Evolutionary conservation across 53 echinoderm and acorn worm genomes (phyloP).

Genomic region (Stichopus horrens): DNA sequence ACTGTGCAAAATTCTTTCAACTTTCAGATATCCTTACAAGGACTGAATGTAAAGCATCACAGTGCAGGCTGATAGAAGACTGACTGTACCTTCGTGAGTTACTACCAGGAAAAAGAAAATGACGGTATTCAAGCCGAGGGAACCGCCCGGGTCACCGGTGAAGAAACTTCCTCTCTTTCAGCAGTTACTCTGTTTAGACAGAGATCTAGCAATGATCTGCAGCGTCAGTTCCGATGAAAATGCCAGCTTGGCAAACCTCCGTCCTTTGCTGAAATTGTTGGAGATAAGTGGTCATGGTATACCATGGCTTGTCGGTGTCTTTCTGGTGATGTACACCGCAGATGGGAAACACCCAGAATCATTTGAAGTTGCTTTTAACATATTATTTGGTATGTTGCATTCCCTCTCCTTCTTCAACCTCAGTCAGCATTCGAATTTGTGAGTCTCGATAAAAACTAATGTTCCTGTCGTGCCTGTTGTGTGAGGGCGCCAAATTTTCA

Average conservation of each 20-base stretch:
- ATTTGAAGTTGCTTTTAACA: slow-evolving; percentile 60
- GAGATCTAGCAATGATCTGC: slow-evolving; percentile 44
- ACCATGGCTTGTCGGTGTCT: slow-evolving; percentile 66
- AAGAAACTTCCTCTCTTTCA: slow-evolving; percentile 2
- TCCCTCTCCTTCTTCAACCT: too few relatives aligned
- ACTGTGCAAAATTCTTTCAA: too few relatives aligned
- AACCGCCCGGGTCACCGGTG: slow-evolving; percentile 9
- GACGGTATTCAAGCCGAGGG: background rate
- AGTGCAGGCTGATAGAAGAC: too few relatives aligned
- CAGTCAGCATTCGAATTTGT: too few relatives aligned
- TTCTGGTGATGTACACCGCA: slow-evolving; percentile 50
- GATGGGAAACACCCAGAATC: slow-evolving; percentile 37
- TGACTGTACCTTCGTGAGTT: too few relatives aligned
- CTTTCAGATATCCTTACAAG: too few relatives aligned
- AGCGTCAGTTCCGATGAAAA: slow-evolving; percentile 59
- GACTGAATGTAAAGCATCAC: too few relatives aligned
- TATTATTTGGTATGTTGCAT: slow-evolving; percentile 68
- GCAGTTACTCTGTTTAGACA: slow-evolving; percentile 47
- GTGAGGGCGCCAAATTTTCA: too few relatives aligned
- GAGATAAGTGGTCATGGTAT: slow-evolving; percentile 91
- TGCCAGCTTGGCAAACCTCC: slow-evolving; percentile 46
- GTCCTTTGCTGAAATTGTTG: slow-evolving; percentile 63
- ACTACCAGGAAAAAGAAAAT: background rate
- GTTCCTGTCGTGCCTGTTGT: too few relatives aligned
- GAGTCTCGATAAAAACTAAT: too few relatives aligned